These are phyloP conservation scores for Tetrao urogallus DNA, from an alignment of 2,113 vertebrate species.

Conservation along the genomic window DNA sequence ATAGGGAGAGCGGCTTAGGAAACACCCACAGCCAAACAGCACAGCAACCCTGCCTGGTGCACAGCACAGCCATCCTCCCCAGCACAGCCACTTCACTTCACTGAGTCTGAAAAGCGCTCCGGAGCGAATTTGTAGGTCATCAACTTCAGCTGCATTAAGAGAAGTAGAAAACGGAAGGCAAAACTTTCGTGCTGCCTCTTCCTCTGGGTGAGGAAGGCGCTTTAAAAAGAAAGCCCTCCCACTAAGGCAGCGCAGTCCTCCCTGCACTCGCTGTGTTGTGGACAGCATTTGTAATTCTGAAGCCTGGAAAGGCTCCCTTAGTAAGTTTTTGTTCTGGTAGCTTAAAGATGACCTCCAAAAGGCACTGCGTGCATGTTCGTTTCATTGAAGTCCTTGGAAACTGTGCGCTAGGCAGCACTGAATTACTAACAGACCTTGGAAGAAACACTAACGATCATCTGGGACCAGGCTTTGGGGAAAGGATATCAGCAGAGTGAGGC, in stretches of 20 bases:
- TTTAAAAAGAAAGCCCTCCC: neutral
- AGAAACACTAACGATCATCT: neutral
- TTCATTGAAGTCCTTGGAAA: neutral
- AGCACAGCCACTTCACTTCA: neutral
- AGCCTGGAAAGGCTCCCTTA: slow-evolving; percentile 14
- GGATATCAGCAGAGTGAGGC: neutral
- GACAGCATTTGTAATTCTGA: slow-evolving; percentile 2
- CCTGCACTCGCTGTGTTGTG: neutral
- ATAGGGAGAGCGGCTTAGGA: rapidly evolving
- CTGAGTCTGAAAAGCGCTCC: neutral
- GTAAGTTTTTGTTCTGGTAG: slow-evolving; percentile 22
- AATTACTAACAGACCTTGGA: neutral
- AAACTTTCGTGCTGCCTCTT: neutral
- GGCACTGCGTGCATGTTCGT: neutral
- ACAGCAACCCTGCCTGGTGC: neutral
- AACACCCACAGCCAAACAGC: neutral
- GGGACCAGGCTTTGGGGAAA: neutral
- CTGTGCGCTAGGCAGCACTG: neutral
- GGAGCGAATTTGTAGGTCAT: neutral
- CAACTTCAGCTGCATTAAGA: neutral
- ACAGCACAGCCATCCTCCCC: rapidly evolving
- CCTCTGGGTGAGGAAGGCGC: neutral
- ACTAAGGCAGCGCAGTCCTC: neutral
- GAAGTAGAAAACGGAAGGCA: slow-evolving; percentile 23
- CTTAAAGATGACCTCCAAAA: slow-evolving; percentile 52